A percentile compares a stretch with the other conserved stretches of the same genome.
These are phyloP conservation scores for Homalodisca vitripennis DNA, from an alignment of 1,140 invertebrate genomes.

Conservation along the genomic window DNA sequence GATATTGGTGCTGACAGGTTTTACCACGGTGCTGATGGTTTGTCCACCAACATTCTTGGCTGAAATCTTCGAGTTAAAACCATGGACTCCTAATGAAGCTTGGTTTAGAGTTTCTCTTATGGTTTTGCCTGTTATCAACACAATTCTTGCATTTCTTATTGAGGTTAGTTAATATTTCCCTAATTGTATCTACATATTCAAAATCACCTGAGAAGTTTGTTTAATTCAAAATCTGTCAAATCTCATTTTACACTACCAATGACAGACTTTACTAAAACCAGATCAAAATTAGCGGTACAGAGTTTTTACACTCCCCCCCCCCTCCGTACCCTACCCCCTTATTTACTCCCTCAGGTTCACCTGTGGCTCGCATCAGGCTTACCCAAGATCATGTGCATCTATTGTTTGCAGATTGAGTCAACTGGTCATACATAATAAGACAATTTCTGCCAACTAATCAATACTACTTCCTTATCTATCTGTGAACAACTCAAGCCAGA, in stretches of 20 bases:
- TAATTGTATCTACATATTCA: conserved; percentile 20
- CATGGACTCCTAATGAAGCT: conserved; percentile 36
- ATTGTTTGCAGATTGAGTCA: too few relatives aligned
- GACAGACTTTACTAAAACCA: background rate
- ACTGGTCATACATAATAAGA: too few relatives aligned
- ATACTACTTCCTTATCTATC: too few relatives aligned
- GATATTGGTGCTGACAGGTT: conserved; percentile 40
- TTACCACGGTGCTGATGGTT: conserved; percentile 45
- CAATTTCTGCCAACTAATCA: too few relatives aligned
- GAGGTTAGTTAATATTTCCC: conserved; percentile 45
- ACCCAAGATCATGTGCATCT: too few relatives aligned
- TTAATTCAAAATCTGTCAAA: background rate
- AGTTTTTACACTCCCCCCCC: too few relatives aligned
- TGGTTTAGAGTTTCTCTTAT: conserved; percentile 45
- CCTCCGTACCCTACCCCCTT: too few relatives aligned
- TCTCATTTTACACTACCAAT: background rate
- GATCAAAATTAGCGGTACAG: background rate
- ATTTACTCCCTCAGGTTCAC: too few relatives aligned
- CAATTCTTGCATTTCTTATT: conserved; percentile 44
- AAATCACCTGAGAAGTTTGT: background rate
- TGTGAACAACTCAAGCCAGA: too few relatives aligned
- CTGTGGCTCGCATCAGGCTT: too few relatives aligned
- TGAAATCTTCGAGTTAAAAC: conserved; percentile 45
- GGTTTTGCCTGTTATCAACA: conserved; percentile 44
- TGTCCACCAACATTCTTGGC: conserved; percentile 43